A percentile compares a stretch with the other conserved stretches of the same genome.
These are phyloP conservation scores for Metallyticus violacea DNA, from an alignment of 2,888 invertebrate genomes.

Conservation along the genomic window DNA sequence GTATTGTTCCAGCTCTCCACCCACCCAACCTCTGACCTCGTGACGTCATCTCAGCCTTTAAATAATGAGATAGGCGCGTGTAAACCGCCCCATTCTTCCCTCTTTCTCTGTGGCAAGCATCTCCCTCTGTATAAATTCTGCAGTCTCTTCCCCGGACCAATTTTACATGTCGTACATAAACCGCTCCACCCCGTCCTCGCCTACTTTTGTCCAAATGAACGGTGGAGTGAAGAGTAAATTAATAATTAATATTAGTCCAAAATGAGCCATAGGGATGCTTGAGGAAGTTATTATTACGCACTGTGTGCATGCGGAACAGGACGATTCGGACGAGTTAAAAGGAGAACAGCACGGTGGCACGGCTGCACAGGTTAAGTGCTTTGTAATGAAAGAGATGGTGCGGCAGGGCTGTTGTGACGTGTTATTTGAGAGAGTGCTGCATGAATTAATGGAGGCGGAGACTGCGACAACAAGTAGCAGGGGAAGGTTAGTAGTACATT, in stretches of 20 bases:
- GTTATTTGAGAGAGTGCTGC: not conserved
- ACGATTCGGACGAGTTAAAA: not conserved
- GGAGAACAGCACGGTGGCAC: not conserved
- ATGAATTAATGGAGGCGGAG: not conserved
- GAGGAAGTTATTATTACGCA: not conserved
- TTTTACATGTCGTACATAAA: not conserved
- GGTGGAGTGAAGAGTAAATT: constrained; percentile 2
- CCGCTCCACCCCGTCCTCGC: not conserved
- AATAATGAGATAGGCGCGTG: constrained; percentile 19
- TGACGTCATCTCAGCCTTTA: constrained; percentile 16
- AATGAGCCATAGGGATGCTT: not conserved
- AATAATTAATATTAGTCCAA: constrained; percentile 11
- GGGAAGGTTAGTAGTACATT: not conserved
- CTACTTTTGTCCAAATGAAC: constrained; percentile 2
- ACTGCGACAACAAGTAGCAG: not conserved
- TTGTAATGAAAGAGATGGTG: constrained; percentile 1
- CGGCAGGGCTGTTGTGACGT: not conserved
- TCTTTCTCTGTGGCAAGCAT: not conserved
- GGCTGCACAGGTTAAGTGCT: not conserved
- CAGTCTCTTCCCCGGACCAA: not conserved
- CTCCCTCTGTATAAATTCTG: not conserved
- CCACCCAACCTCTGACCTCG: constrained; percentile 5
- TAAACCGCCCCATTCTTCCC: not conserved
- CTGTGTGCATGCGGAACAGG: not conserved
- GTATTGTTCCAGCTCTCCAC: not conserved